These are phyloP conservation scores for Cryptus armator DNA, from an alignment of 2,888 invertebrate species.

Conservation along the genomic window DNA sequence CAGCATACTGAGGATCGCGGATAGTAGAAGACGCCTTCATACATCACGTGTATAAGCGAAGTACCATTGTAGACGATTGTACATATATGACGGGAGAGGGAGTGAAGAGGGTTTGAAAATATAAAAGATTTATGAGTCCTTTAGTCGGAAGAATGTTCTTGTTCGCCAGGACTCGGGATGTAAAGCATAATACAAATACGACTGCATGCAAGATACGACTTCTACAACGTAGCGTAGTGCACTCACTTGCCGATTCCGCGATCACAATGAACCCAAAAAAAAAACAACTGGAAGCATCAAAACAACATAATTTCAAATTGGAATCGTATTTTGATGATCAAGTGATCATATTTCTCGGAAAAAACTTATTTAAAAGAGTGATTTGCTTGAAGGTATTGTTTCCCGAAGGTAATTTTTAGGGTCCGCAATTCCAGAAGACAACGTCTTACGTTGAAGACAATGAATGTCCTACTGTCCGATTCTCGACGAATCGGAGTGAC, in stretches of 20 bases:
- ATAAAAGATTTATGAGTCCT: constrained; percentile 49
- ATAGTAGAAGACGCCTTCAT: constrained; percentile 24
- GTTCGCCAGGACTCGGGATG: constrained; percentile 24
- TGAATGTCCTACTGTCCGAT: too few species aligned
- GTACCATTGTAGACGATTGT: not conserved
- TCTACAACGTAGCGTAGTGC: not conserved
- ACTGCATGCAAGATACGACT: not conserved
- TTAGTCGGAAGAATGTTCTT: constrained; percentile 25
- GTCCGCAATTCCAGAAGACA: too few species aligned
- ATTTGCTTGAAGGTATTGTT: too few species aligned
- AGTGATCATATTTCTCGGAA: too few species aligned
- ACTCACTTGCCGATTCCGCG: not conserved
- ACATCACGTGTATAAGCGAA: not conserved
- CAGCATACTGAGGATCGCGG: constrained; percentile 5
- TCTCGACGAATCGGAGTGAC: too few species aligned
- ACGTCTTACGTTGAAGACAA: too few species aligned
- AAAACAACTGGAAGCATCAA: too few species aligned
- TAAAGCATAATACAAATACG: constrained; percentile 32
- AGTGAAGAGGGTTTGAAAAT: not conserved
- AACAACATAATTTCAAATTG: too few species aligned
- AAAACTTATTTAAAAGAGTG: too few species aligned
- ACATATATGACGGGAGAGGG: not conserved
- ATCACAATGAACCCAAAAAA: not conserved
- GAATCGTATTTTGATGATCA: too few species aligned
- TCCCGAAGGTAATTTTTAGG: too few species aligned